Evolutionary conservation across 2,113 vertebrate species (phyloP), one percentile per base, ranked within the genome.

Genomic region (Campylomormyrus numenius): DNA sequence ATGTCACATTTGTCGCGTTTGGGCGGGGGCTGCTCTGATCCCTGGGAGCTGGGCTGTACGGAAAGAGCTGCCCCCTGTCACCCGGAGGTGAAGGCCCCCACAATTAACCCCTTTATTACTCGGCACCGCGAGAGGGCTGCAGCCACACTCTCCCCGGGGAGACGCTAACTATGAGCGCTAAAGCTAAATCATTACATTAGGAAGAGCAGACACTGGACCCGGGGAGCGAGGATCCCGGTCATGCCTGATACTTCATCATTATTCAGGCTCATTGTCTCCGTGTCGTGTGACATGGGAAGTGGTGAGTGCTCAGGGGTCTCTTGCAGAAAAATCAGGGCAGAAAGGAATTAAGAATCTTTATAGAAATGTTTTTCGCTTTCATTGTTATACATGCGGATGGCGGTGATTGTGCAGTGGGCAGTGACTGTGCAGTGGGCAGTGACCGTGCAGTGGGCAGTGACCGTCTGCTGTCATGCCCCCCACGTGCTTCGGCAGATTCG

Each of bases 21-120:
- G 53, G 86, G 58, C 70, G 45, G 66, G 85, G 46, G 21, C 89
- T 49, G 39, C 11, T 27, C 70, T 88, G 89, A 91, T 90, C 91
- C 83, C 3, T 11, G 24, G 74, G 77, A 52, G 66, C 77, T 88
- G 45, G 88, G 70, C 80, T 27, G 56, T 49, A 50, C 58, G 45
- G 27, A 46, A 53, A 56, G 77, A 88, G 74, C 31, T 39, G 83
- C 86, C 31, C 62, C 48, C 62, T 42, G 31, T 58, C 83, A 80
- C 66, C 66, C n/a, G 35, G 70, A 90, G 88, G 87, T 88, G 49
- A 42, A 27, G 42, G 19, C 58, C 42, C 62, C 11, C 24, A 11
- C 52, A 89, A 91, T 87, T 56, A 84, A 90, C 89, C 46, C 56
- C 84, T 92, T 91, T 89, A 62, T 89, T 90, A 91, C 56, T 58